Evolutionary conservation across 2,797 vertebrate species (phyloP).

Genomic region (Nyctibius grandis): DNA sequence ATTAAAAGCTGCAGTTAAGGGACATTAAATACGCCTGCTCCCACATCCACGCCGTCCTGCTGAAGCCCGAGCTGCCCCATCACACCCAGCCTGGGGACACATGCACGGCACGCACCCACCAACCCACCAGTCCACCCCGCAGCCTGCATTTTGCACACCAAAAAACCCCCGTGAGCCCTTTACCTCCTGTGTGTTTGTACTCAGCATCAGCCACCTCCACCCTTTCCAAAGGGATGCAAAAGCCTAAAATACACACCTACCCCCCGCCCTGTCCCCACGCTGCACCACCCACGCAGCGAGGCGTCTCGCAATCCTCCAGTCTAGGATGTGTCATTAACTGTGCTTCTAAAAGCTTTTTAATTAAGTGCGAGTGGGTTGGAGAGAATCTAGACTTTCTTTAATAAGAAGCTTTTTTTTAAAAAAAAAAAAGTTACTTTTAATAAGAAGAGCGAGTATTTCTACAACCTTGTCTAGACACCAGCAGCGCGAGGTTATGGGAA

Average conservation of each 20-base stretch:
- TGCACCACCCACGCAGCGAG: slow-evolving; percentile 45
- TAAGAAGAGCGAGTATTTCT: slow-evolving; percentile 51
- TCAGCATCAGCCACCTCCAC: slow-evolving; percentile 17
- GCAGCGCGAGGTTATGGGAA: not conserved
- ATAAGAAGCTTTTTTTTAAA: slow-evolving; percentile 29
- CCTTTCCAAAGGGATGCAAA: slow-evolving; percentile 14
- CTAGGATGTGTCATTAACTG: slow-evolving; percentile 64
- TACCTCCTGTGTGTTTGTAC: not conserved
- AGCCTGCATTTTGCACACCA: not conserved
- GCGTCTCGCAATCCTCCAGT: slow-evolving; percentile 50
- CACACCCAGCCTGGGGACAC: rapidly evolving
- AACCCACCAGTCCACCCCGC: not conserved
- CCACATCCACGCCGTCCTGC: not conserved
- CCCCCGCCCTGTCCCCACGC: not conserved
- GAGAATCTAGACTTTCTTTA: slow-evolving; percentile 62
- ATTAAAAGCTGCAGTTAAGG: not conserved
- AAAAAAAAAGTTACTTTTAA: slow-evolving; percentile 42
- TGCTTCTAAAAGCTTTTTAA: slow-evolving; percentile 67
- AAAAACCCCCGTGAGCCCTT: too few relatives aligned
- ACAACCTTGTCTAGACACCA: slow-evolving; percentile 33
- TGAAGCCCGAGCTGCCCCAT: not conserved
- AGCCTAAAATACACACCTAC: slow-evolving; percentile 7
- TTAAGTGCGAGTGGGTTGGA: slow-evolving; percentile 63
- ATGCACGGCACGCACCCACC: rapidly evolving
- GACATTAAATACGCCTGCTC: not conserved